Evolutionary conservation across 1,140 invertebrate genomes (phyloP).

Genomic region (Lepidurus packardi): DNA sequence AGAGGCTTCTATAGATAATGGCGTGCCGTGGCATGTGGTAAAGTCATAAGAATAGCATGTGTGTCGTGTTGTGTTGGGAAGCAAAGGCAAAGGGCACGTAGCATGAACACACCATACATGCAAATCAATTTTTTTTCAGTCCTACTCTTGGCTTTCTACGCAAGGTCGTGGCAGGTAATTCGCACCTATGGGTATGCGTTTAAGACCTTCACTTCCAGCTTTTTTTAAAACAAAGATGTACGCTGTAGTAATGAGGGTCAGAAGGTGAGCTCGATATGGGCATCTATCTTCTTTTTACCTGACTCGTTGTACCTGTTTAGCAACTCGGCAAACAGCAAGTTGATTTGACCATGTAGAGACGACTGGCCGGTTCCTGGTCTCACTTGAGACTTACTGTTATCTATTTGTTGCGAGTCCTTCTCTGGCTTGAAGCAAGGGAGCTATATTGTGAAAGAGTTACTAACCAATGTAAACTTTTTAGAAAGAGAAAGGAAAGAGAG

Average conservation of each 20-base stretch:
- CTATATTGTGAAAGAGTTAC: too few relatives aligned
- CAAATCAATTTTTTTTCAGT: background rate
- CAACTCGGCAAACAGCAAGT: background rate
- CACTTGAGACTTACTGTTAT: background rate
- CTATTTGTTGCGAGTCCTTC: too few relatives aligned
- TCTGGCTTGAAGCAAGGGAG: too few relatives aligned
- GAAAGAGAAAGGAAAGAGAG: too few relatives aligned
- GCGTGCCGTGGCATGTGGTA: constrained; percentile 12
- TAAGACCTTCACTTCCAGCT: background rate
- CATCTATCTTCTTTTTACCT: background rate
- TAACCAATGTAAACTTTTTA: too few relatives aligned
- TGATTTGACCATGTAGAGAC: background rate
- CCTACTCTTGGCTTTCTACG: background rate
- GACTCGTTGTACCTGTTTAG: background rate
- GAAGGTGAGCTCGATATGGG: constrained; percentile 7
- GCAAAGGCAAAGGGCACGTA: background rate
- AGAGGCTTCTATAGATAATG: background rate
- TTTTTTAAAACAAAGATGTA: background rate
- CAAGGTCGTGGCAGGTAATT: constrained; percentile 13
- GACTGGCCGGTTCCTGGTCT: background rate
- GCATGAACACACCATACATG: background rate
- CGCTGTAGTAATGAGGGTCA: background rate
- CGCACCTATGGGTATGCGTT: background rate
- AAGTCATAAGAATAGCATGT: constrained; percentile 12
- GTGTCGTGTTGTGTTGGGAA: constrained; percentile 10